Percentiles rank a stretch among this genome's conserved stretches.
phyloP scores from a whole-genome alignment of 2,113 vertebrate genomes.

The Anser brachyrhynchus region DNA sequence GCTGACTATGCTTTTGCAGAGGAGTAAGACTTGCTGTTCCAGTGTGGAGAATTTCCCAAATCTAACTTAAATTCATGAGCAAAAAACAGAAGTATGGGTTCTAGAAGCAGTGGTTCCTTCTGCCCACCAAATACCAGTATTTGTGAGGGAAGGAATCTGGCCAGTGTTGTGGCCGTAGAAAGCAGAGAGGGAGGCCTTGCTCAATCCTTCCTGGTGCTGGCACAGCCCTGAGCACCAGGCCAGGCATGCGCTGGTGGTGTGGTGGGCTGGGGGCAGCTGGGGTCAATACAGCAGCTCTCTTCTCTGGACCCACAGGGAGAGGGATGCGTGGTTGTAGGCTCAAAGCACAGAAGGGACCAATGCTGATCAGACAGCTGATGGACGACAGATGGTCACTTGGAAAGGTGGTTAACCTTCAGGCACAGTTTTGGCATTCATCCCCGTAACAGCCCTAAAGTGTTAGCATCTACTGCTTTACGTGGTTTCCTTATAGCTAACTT shows the following conservation, averaged over 20 bases:
- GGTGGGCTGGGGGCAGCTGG: background rate
- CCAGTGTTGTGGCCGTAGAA: background rate
- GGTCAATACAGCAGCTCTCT: no score
- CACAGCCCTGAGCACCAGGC: background rate
- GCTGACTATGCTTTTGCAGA: background rate
- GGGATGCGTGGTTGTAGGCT: background rate
- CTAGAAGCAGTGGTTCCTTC: background rate
- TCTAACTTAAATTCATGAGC: background rate
- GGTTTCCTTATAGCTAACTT: background rate
- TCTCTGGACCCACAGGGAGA: background rate
- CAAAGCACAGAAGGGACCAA: background rate
- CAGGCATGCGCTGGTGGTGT: background rate
- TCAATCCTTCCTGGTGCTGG: accelerated
- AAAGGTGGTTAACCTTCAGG: background rate
- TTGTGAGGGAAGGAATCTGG: background rate
- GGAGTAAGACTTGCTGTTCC: background rate
- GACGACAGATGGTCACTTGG: background rate
- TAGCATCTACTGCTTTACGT: background rate
- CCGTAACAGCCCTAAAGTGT: background rate
- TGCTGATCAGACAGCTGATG: background rate
- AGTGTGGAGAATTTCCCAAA: background rate
- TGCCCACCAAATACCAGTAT: background rate
- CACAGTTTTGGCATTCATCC: background rate
- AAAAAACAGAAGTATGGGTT: background rate
- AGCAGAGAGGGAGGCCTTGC: background rate